Base-by-base conservation (phyloP, 1,140 invertebrate genomes). In the Drosophila tani region DNA sequence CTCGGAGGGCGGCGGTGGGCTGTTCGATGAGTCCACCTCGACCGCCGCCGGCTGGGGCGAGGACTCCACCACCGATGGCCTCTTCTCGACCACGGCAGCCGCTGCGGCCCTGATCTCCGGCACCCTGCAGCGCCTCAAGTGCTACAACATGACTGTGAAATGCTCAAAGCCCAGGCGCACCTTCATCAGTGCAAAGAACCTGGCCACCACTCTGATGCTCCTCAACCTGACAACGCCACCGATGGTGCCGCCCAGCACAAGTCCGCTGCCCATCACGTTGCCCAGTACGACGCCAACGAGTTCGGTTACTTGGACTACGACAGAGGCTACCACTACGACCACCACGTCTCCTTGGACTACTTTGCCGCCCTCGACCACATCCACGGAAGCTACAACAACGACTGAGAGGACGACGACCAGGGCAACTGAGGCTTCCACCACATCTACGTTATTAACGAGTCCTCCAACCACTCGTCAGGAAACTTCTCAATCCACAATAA, bases 71-170 rank as follows among this genome's bases (percentile, higher is more conserved):
- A 84, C 75, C 5, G 85, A 80, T 27, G 60, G 70, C 1, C 17
- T 88, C 11, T 69, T 88, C 24, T 58, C 82, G 1, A 90, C 66
- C 40, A 83, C 86, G 2, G 58, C 70, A 46, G 80, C 76, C 14
- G 77, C 81, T 21, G 81, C 71, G 15, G 69, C 78, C 0, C 11
- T 78, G 38, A 14, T 79, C 9, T 60, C 82, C 19, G 58, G 47
- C 27, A 75, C 59, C 7, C 3, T 85, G 56, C 80, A 73, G 49
- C 76, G 88, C 17, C 53, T 90, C 11, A 84, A 84, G 64, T 92
- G 91, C 66, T 91, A 84, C 14, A 91, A 91, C 47, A 79, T 91
- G 27, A 86, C 82, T 32, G 55, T 92, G 14, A 92, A 92, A 79
- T 93, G 92, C 85, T 84, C 90, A 87, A 91, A 81, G 63, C 80